Base-by-base conservation (phyloP, 2,888 invertebrate genomes). In the Acrobasis repandana region DNA sequence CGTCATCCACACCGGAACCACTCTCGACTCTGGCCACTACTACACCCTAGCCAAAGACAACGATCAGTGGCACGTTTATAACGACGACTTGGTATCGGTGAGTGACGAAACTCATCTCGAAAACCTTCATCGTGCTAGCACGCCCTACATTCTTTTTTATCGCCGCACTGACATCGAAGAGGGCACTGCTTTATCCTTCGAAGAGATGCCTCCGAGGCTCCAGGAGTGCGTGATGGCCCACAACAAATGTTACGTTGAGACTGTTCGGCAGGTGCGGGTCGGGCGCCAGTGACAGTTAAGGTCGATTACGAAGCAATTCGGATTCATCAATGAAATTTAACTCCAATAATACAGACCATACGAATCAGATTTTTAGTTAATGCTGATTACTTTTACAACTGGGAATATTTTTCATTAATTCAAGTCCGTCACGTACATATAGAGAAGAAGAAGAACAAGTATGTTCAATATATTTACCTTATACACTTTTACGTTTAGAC, bases 1-100 rank as follows among this genome's bases (percentile, higher is more conserved):
- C 0, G 96, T 98, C 0, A 95, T 98, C 0, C 98, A 98, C 83
- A 95, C 95, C 0, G 98, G 98, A 1, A 94, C 94, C 20, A 96
- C 95, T 58, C 95, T 97, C 67, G 96, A 97, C 77, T 96, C 96
- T 0, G 98, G 97, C 0, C 98, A 98, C 79, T 98, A 98, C 81
- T 97, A 96, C 80, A 97, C 97, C 0, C 95, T 96, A 63, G 97
- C 96, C 0, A 93, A 94, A 43, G 96, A 96, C 76, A 86, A 84
- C 16, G 90, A 92, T 61, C 88, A 93, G 43, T 97, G 97, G 97
- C 96, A 94, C 80, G 94, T 95, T 76, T 97, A 96, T 77, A 97
- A 97, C 76, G 97, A 97, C 73, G 95, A 94, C 63, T 88, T 93
- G n/a, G 96, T 97, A 0, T 93, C 93, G 0, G 80, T 85, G 48